Evolutionary conservation across 92 coral and sea anemone species (phyloP), one percentile per base, ranked within the genome.

Genomic region (Meandrina meandrites): DNA sequence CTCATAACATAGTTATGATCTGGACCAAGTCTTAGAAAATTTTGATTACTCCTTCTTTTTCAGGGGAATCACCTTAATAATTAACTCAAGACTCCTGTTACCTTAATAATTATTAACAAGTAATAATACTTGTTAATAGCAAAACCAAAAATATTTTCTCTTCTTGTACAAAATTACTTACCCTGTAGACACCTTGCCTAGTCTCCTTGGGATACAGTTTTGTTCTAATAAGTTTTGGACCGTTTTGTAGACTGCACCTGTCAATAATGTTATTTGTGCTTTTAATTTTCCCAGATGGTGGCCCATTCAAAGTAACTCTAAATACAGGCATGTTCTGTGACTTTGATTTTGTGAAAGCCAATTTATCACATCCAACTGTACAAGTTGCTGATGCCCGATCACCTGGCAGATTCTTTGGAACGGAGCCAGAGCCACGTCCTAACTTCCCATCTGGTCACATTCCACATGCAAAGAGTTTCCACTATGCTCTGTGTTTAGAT

Each of bases 361-460:
- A 86, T 51, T 8, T 81, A 54, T 86, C 98, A 21, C 89, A 91
- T n/a, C 78, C 79, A 36, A 78, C 82, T 40, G 68, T 89, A 37
- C 81, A 92, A 66, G 93, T 97, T 31, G 81, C 90, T 54, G 99
- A 97, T 83, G 98, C 97, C 15, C 93, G 99, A 24, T 91, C 95
- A 13, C 45, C 79, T 62, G 97, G 96, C 28, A 88, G 99, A 71
- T 97, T 95, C 88, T 56, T 87, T 57, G 98, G 97, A 10, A 76
- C 87, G 21, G 97, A 90, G 24, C 88, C 90, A 51, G 99, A 94
- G 88, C 98, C 96, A 32, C 92, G 98, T 74, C 93, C 93, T 17
- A 94, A 92, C 76, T 91, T 95, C 34, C 78, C 95, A 19, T 88
- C 92, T 80, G 99, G 99, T 24, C 99, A 93, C 90, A 97, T 97